A percentile compares a stretch with the other conserved stretches of the same genome.
These are phyloP conservation scores for Leptestheria dahalacensis DNA, from an alignment of 1,140 invertebrate species.

Conservation along the genomic window DNA sequence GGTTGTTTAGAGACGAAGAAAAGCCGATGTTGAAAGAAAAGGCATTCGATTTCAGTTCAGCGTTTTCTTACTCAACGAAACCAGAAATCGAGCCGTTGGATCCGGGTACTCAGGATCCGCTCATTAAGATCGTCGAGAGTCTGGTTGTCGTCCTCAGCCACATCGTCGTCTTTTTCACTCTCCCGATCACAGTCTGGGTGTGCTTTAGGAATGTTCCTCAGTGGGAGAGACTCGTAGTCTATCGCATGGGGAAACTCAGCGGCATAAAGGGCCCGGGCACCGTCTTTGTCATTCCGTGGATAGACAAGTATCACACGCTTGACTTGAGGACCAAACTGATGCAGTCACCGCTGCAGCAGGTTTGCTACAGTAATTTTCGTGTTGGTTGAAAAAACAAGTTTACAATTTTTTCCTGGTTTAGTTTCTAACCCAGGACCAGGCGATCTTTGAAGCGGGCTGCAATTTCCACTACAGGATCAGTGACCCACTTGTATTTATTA, in stretches of 20 bases:
- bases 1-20: background rate
- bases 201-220: conserved; percentile 20
- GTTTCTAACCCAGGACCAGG: conserved; percentile 21
- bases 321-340: conserved; percentile 19
- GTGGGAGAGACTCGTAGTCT: conserved; percentile 21
- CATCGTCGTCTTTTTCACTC: conserved; percentile 19
- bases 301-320: conserved; percentile 12
- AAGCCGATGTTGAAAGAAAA: background rate
- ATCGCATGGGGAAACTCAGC: conserved; percentile 15
- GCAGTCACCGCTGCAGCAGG: conserved; percentile 15
- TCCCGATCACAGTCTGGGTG: conserved; percentile 21
- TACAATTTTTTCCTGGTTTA: background rate
- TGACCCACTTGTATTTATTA: conserved; percentile 11
- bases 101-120: background rate
- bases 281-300: conserved; percentile 18
- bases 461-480: conserved; percentile 20
- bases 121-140: background rate
- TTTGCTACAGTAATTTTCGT: background rate
- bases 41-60: background rate
- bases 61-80: background rate
- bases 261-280: conserved; percentile 16
- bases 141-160: conserved; percentile 18
- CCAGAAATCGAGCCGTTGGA: background rate
- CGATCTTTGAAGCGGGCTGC: conserved; percentile 21
- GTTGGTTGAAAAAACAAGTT: background rate